Evolutionary conservation across 2,113 vertebrate species (phyloP), one percentile per base, ranked within the genome.

Genomic region (Calypte anna): DNA sequence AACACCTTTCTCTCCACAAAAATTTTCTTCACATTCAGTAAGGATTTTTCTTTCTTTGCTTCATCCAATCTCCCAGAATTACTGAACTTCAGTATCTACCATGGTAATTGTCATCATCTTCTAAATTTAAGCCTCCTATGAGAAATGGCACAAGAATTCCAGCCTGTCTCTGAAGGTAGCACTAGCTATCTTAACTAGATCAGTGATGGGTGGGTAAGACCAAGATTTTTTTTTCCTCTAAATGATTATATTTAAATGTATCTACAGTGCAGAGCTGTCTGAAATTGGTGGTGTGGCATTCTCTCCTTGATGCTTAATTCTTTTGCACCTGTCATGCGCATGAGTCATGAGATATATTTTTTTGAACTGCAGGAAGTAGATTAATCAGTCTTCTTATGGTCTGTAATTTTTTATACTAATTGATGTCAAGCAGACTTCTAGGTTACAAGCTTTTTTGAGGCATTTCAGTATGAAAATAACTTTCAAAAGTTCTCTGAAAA

Each of bases 401-500:
- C 53, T 88, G 48, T 62, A 78, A 78, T 78, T 91, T 93, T 82
- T 92, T 79, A 43, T 74, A 63, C 78, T 67, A 90, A 80, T 55
- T 90, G 64, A 33, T 59, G 12, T 73, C 16, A 88, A 67, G 46
- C 43, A 27, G 70, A 88, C 5, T 51, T 96, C 59, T 93, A 72
- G 72, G 74, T 87, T 94, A 59, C 50, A 77, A 48, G 33, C 5
- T 69, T 77, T 86, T 83, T 67, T 80, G 58, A 87, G 50, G 69
- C 28, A 59, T 94, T 94, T 90, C 25, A 67, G n/a, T 61, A 40
- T 72, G 75, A 94, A 94, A 97, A 92, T 58, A 80, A 76, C 55
- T 82, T 97, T 85, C 40, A 68, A 84, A 95, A 88, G 75, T 62
- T 31, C 78, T 95, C 95, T 94, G 84, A 92, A 97, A 97, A 89